Base-by-base conservation (phyloP, 1,140 invertebrate species). In the Drosophila malerkotliana region DNA sequence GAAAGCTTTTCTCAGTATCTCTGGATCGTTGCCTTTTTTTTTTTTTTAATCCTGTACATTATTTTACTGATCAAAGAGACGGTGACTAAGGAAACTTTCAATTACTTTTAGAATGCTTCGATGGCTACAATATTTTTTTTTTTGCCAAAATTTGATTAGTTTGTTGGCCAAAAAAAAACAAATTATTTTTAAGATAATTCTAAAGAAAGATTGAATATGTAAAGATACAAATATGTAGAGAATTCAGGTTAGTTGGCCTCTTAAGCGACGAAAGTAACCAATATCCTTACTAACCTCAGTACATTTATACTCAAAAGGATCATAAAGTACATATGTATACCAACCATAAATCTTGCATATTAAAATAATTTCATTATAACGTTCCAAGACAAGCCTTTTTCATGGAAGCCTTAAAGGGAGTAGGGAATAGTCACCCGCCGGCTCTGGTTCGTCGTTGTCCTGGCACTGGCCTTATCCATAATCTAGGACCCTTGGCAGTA, bases 391-490 rank as follows among this genome's bases (percentile, higher is more conserved):
- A 15, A 18, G 41, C 8, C 41, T 8, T 44, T 44, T 8, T 1
- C 14, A n/a, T 37, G 4, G 5, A 4, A 32, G 26, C 37, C 12
- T 39, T 10, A 18, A 49, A 54, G 21, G 18, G n/a, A 21, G 21
- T 21, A 3, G 12, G 34, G 41, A 14, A 18, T 18, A 18, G n/a
- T 18, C 10, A 15, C 41, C 41, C 8, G 39, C 8, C 37, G 14
- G 14, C 24, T 53, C 21, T 55, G 37, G 24, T 45, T 63, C 26
- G 14, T 5, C 28, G 32, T 28, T 21, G 41, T 10, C 18, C 41
- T 48, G 26, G 4, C 39, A 49, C 39, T 30, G 58, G 32, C 45
- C 63, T 71, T 71, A 71, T 71, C 64, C 64, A 69, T 71, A 69
- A 49, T 71, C 67, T 32, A 69, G 28, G 67, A 57, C 52, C 64